Evolutionary conservation across 2,797 vertebrate species (phyloP).

Genomic region (Nannoperca australis): DNA sequence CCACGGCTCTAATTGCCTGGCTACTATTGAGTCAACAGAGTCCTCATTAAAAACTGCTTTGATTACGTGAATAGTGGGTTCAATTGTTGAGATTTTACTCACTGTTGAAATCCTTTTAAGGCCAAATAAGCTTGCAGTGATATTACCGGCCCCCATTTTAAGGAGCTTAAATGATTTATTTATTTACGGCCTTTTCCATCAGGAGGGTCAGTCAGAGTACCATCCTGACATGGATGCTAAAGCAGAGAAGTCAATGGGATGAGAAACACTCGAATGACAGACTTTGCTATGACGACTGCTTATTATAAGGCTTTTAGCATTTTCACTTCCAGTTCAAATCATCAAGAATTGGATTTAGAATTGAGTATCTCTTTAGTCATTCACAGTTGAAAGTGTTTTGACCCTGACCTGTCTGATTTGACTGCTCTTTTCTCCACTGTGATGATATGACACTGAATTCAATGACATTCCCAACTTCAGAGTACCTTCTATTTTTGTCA

Average conservation of each 20-base stretch:
- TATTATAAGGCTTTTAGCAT: conserved; percentile 9
- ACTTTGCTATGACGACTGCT: background rate
- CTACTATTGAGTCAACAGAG: conserved; percentile 36
- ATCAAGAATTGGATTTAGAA: conserved; percentile 15
- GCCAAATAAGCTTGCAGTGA: conserved; percentile 18
- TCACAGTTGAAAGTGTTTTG: background rate
- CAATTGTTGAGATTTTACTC: conserved; percentile 6
- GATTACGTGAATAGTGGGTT: background rate
- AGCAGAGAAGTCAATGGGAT: background rate
- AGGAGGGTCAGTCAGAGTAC: background rate
- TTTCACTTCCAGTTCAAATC: conserved; percentile 23
- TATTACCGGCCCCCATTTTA: background rate
- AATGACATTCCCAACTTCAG: conserved; percentile 14
- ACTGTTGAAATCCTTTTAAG: background rate
- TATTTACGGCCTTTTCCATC: conserved; percentile 3
- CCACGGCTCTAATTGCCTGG: conserved; percentile 51
- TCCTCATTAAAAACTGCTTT: conserved; percentile 67
- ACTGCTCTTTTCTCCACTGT: background rate
- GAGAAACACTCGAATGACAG: background rate
- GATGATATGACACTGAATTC: background rate
- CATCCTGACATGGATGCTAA: background rate
- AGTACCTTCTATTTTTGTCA: background rate
- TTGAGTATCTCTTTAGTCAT: background rate
- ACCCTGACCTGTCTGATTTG: background rate
- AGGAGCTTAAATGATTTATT: conserved; percentile 6